Base-by-base conservation (phyloP, 2,797 vertebrate genomes). In the Discoglossus pictus region DNA sequence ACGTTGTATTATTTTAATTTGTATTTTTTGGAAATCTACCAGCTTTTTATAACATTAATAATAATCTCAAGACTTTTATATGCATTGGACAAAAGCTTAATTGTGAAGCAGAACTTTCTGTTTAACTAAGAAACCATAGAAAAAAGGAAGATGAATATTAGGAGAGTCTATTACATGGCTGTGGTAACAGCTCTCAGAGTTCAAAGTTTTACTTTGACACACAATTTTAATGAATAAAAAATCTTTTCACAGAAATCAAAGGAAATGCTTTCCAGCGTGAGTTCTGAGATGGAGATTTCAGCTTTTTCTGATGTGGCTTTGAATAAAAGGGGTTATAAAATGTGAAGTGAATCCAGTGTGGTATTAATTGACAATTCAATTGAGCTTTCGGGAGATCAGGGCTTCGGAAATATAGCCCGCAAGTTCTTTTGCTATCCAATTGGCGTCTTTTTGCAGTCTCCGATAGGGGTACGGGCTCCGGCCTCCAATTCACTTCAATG, bases 41-140 rank as follows among this genome's bases (percentile, higher is more conserved):
- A 54, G 18, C n/a, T 21, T 55, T 42, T n/a, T 55, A 34, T 44
- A 54, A 38, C 51, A 36, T 65, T 65, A 55, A 42, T 47, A 65
- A 44, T 44, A 55, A 18, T 55, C 40, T 46, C 13, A 35, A 47
- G 27, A 20, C 51, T 55, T 47, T 65, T 47, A 23, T 42, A 64
- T 54, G 50, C 31, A 23, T 64, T 21, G 35, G 17, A 55, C 51
- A 65, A 36, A 38, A 44, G 52, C 36, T n/a, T 55, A 55, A 65
- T 65, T 38, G 40, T 56, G 47, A 65, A 18, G n/a, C 51, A 15
- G 27, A 65, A 42, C 15, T 36, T 54, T 65, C 18, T 38, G 25
- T 56, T 55, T 47, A 46, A 55, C 62, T 56, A 55, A 55, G 52
- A 65, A 38, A 65, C 51, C 52, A 46, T 55, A 35, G 40, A 24